phyloP scores from a whole-genome alignment of 2,888 invertebrate species.

The Eudasyphora cyanicolor region DNA sequence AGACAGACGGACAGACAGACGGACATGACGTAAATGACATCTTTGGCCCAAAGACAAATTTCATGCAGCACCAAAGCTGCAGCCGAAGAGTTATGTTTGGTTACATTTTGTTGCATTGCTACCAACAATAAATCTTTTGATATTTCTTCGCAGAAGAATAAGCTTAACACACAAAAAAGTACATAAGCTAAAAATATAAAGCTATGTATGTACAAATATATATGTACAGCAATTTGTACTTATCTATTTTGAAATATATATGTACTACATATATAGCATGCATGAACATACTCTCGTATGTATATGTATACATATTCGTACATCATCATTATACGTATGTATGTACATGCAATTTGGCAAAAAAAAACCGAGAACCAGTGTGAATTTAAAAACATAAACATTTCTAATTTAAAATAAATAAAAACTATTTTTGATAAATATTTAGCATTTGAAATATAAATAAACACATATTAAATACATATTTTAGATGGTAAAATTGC shows the following conservation, averaged over 20 bases:
- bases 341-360: slow-evolving; percentile 3
- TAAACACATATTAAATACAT: not conserved
- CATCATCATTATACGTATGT: not conserved
- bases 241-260: not conserved
- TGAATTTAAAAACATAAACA: not conserved
- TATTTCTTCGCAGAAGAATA: not conserved
- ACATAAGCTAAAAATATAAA: not conserved
- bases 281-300: not conserved
- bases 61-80: not conserved
- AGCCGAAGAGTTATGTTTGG: slow-evolving; percentile 14
- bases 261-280: not conserved
- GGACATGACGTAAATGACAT: slow-evolving; percentile 61
- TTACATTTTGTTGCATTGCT: slow-evolving; percentile 30
- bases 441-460: not conserved
- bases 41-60: slow-evolving; percentile 61
- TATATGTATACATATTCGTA: too few species aligned
- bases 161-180: not conserved
- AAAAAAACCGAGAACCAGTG: not conserved
- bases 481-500: too few species aligned
- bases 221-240: not conserved
- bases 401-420: slow-evolving; percentile 9
- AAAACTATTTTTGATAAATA: not conserved
- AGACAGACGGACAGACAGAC: slow-evolving; percentile 6
- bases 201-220: not conserved
- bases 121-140: slow-evolving; percentile 30